Conservation (phyloP, 2,797 vertebrate species). For the Leuciscus waleckii region DNA sequence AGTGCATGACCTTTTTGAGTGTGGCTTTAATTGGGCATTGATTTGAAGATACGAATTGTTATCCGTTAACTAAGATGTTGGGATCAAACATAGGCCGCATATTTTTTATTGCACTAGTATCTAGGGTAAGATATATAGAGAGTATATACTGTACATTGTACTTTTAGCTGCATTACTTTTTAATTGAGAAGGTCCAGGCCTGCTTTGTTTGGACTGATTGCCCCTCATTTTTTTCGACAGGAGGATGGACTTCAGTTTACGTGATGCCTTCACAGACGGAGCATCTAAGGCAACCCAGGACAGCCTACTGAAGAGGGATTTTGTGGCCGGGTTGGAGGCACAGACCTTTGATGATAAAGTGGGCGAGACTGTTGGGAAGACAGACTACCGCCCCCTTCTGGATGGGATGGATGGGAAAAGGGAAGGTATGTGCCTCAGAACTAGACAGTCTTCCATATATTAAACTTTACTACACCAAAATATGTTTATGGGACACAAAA, state of each 20-base stretch:
- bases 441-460: not conserved
- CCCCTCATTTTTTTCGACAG: slow-evolving; percentile 54
- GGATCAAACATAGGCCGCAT: not conserved
- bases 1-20: not conserved
- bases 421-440: slow-evolving; percentile 54
- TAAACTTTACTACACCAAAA: not conserved
- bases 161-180: not conserved
- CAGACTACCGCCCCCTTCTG: slow-evolving; percentile 89
- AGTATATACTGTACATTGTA: not conserved
- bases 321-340: slow-evolving; percentile 87
- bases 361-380: slow-evolving; percentile 88
- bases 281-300: slow-evolving; percentile 73
- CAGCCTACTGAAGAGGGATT: slow-evolving; percentile 87
- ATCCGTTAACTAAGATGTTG: not conserved
- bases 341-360: slow-evolving; percentile 90
- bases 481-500: not conserved
- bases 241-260: slow-evolving; percentile 89
- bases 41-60: slow-evolving; percentile 21
- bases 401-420: slow-evolving; percentile 84
- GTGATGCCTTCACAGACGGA: slow-evolving; percentile 80
- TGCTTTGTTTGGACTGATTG: not conserved
- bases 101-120: not conserved
- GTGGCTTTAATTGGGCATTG: not conserved
- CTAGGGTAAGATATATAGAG: not conserved
- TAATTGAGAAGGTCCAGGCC: not conserved